Base-by-base conservation (phyloP, 1,140 invertebrate genomes). In the Polypedilum vanderplanki region DNA sequence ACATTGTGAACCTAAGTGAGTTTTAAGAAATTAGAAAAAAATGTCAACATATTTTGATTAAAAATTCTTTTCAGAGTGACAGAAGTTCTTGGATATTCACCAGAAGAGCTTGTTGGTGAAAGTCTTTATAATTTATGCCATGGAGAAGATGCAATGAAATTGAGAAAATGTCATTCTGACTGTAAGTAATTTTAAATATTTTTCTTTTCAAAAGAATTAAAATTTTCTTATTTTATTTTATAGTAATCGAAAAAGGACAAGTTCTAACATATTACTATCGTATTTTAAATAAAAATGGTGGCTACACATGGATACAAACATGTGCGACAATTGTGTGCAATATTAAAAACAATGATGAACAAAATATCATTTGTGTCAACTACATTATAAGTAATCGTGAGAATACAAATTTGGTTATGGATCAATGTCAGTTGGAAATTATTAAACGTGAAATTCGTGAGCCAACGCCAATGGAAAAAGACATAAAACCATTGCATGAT, bases 221-320 rank as follows among this genome's bases (percentile, higher is more conserved):
- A 67, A 67, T 67, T 67, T 20, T 7, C 17, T 8, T 4, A 65
- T 20, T 20, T 22, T 18, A 20, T 91, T 87, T 74, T 85, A n/a
- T n/a, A 98, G 96, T 98, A 81, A 92, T 98, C 79, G 90, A 94
- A 81, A 98, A 98, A 85, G 96, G 97, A 3, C 97, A 98, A 85
- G 95, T 98, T 33, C 86, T 98, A 83, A 97, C 95, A 5, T 93
- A 95, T 81, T 98, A 98, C 84, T 98, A 96, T 83, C 88, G 96
- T 79, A 80, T 98, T 77, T 95, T 98, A 90, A 98, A 97, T 84
- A 97, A 97, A 83, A 91, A 89, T 77, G 96, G 96, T 4, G 96
- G 97, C 3, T 98, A 93, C 84, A 95, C 94, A 33, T 98, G 96
- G 96, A 85, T 98, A 74, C 96, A 98, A 84, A 97, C 94, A 0